Base-by-base conservation (phyloP, 1,140 invertebrate species). In the Maconellicoccus hirsutus region DNA sequence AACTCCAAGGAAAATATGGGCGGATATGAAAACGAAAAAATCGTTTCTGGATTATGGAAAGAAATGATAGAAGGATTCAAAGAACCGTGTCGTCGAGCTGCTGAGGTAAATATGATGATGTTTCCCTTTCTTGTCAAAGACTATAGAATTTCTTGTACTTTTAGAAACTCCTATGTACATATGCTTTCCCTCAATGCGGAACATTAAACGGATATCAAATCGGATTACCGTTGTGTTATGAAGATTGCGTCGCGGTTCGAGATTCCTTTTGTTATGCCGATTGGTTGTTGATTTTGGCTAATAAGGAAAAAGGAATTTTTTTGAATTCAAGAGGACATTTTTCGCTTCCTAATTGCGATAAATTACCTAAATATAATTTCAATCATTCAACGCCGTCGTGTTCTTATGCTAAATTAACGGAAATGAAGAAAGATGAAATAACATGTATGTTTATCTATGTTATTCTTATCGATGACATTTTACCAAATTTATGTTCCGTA, bases 211-310 rank as follows among this genome's bases (percentile, higher is more conserved):
- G 83, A 52, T 80, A 23, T 21, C 75, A 83, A 59, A 76, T 79
- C 16, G 80, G 79, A 26, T 79, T 93, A 72, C 90, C 91, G 19
- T 79, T 94, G 12, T 96, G 90, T 82, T 92, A 91, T 75, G 93
- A 97, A 84, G 93, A 96, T 77, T 97, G 95, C 78, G 86, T 92
- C 75, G 94, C 93, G 26, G 89, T 95, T 4, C 87, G 88, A 77
- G 86, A 92, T 77, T 85, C 93, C 74, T 92, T 96, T 79, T 98
- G 94, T 81, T 94, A 92, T 78, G 91, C 90, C 76, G 90, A 96
- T 77, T 96, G 94, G 94, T 87, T 90, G 19, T 79, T 92, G 29
- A 88, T 96, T 72, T 91, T 95, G 80, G 91, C 92, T 75, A 92
- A 93, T 78, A 94, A 93, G 78, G 84, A 87, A 72, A 82, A 87